Evolutionary conservation across 2,113 vertebrate genomes (phyloP), one percentile per base, ranked within the genome.

Genomic region (Aramus guarauna): DNA sequence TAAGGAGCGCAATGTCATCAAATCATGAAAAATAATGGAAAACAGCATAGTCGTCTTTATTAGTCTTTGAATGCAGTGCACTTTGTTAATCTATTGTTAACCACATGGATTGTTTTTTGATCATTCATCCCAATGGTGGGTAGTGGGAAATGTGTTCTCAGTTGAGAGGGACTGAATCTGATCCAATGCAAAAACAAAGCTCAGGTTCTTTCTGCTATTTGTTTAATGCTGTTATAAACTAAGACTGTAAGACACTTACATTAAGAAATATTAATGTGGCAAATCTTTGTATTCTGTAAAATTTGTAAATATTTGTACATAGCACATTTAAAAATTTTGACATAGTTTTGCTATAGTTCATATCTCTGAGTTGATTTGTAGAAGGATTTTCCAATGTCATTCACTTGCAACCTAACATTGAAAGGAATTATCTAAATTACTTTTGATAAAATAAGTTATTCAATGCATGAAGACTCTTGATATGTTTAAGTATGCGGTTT

Each of bases 1-100:
- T 63, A 95, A 95, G 85, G 68, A 97, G 89, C 58, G 8, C 86
- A 79, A 47, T 93, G 96, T 93, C 94, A 85, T 94, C 92, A 95
- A 93, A 88, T 72, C 5, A 0, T 79, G 92, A 94, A 96, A 91
- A 96, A 86, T 95, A 94, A 91, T 94, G 45, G 74, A 95, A 95
- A 97, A 74, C 90, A 79, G 72, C 3, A 37, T 24, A 79, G 52
- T 75, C 30, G 63, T 95, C 90, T 90, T 75, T 87, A 96, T 90
- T n/a, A 78, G 71, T 85, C 86, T 88, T 92, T 82, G 52, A 94
- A 92, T 82, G 91, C 73, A 93, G 60, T 90, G 92, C 64, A 87
- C 79, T 96, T 95, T 39, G 60, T 88, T 94, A 89, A 87, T 87
- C 66, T 82, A 9, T 82, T 89, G 88, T 96, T 87, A 96, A 94